Base-by-base conservation (phyloP, 2,888 invertebrate genomes). In the Calliopum simillimum region DNA sequence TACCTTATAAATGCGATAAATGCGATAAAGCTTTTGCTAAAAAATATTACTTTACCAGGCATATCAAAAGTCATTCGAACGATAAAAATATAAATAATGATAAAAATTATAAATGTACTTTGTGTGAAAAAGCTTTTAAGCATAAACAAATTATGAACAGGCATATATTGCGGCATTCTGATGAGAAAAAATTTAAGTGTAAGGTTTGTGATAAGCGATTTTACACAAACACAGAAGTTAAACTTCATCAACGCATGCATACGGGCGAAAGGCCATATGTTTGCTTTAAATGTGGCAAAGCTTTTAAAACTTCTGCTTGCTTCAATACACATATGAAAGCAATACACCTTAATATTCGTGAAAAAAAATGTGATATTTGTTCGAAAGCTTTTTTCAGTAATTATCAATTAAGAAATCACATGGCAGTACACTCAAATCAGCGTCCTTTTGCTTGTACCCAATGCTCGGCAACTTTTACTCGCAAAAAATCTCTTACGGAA, bases 221-320 rank as follows among this genome's bases (percentile, higher is more conserved):
- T 66, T 61, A 41, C 21, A 62, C 69, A 16, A 59, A 25, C 49
- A 62, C 69, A n/a, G 62, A 72, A 49, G 16, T 70, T 19, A 43
- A 43, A 3, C 55, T 68, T 11, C 68, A 68, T 23, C 61, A 70
- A 51, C 85, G 89, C 0, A 88, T 86, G 0, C 89, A 89, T 77
- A 82, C 78, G 4, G 88, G 88, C 0, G 89, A 89, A 77, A 87
- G 88, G 0, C 89, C 89, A 0, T 89, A 82, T 77, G 80, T 89
- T 5, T 90, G 90, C 76, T 87, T 89, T 0, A 81, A 89, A 76
- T 90, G 90, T 65, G 89, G 89, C 0, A 88, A 88, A 68, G 87
- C 88, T 1, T 89, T 89, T 75, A 86, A 86, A 8, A 55, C 68
- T 44, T 47, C 59, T 3, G 41, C 25, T 13, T 19, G 55, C 16